Evolutionary conservation across 2,113 vertebrate species (phyloP).

Genomic region (Nematolebias whitei): DNA sequence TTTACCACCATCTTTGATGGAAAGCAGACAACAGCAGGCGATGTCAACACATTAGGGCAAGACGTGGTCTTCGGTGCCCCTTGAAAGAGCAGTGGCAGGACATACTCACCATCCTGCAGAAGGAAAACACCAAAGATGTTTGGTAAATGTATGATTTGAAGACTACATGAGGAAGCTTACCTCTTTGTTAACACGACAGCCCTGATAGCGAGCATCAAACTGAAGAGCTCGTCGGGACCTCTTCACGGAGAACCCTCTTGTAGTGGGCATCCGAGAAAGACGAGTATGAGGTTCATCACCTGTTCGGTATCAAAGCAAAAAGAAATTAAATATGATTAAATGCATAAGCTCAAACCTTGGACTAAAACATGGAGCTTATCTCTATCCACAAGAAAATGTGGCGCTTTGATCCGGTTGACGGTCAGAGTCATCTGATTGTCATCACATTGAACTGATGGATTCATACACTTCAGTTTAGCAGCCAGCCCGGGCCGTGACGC

Average conservation of each 20-base stretch:
- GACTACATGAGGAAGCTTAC: not conserved
- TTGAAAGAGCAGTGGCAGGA: slow-evolving; percentile 42
- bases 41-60: slow-evolving; percentile 14
- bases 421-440: slow-evolving; percentile 33
- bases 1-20: slow-evolving; percentile 35
- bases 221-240: slow-evolving; percentile 48
- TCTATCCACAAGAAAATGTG: slow-evolving; percentile 46
- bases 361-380: slow-evolving; percentile 22
- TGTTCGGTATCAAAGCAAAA: slow-evolving; percentile 12
- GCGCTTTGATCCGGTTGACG: slow-evolving; percentile 15
- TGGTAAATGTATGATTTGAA: not conserved
- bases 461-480: slow-evolving; percentile 33
- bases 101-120: slow-evolving; percentile 36
- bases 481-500: not conserved
- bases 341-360: no score
- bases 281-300: slow-evolving; percentile 35
- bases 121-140: not conserved
- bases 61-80: slow-evolving; percentile 44
- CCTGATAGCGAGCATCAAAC: slow-evolving; percentile 48
- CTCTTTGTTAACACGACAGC: slow-evolving; percentile 56
- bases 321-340: not conserved
- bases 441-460: slow-evolving; percentile 34
- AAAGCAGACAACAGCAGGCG: slow-evolving; percentile 33
- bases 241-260: slow-evolving; percentile 58
- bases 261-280: slow-evolving; percentile 48